Base-by-base conservation (phyloP, 2,113 vertebrate genomes). In the Siniperca chuatsi region DNA sequence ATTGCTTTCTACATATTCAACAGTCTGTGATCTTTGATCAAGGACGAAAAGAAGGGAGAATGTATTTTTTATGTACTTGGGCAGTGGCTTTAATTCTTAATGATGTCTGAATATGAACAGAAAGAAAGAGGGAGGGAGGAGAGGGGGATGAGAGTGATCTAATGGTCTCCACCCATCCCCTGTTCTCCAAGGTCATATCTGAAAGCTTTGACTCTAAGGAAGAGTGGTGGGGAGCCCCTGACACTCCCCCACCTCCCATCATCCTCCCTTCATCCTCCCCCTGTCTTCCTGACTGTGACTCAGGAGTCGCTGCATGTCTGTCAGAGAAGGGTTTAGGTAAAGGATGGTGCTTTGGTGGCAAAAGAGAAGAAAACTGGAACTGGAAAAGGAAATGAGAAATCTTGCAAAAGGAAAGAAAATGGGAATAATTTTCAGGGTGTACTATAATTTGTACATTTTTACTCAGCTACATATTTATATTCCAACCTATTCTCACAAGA, bases 31-130 rank as follows among this genome's bases (percentile, higher is more conserved):
- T 68, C 74, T 79, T 62, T 65, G 18, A 42, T 79, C 7, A 42
- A 58, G 48, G 61, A 66, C 4, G 29, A 62, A 84, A 57, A 81
- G 67, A 42, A 50, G 65, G 84, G 42, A 71, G 40, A 64, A 79
- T 83, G 52, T 68, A 74, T 89, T 90, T 85, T 87, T 83, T 8
- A 82, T 75, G 84, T 50, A 52, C 67, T 48, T 55, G 4, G 58
- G 23, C 46, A 23, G 54, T 37, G 60, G 67, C 7, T 86, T 91
- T 20, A 91, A 91, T 85, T 81, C 18, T 87, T 86, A 84, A 87
- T 87, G 77, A 76, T 73, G 55, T 83, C 75, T 83, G 73, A 73
- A 66, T 78, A 58, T 57, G 52, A 78, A 54, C 6, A 67, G 50
- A 79, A 35, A 72, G 9, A 23, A 72, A 12, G 46, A 35, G 61